Evolutionary conservation across 2,888 invertebrate species (phyloP), one percentile per base, ranked within the genome.

Genomic region (Erynnis tages): DNA sequence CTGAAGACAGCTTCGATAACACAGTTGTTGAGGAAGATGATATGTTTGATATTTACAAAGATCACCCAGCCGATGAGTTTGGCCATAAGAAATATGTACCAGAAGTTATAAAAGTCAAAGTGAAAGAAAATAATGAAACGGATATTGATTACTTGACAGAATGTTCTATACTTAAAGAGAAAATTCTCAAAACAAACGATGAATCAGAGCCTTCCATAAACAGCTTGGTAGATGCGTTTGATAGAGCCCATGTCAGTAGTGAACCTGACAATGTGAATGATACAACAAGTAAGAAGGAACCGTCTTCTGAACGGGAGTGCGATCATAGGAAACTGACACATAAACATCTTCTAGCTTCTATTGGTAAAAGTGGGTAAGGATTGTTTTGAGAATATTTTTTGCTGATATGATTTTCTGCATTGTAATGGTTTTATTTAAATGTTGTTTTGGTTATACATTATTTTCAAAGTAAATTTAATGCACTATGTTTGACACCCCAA

Each of bases 281-380:
- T 34, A 34, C 25, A 34, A 49, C 14, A 13, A 46, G 27, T 34
- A 46, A 50, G 34, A 43, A 25, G 13, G 38, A 48, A 40, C 32
- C 46, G 30, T 21, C 47, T 8, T 2, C 8, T 1, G 14, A 49
- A n/a, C 5, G 2, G 5, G 19, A 10, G 7, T 27, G 29, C 16
- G 68, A 66, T 50, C 55, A 61, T 13, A 81, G 71, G 70, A 54
- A 55, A 4, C 79, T 84, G 49, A 61, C 65, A 21, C 84, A 86
- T 46, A 91, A 86, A 54, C 88, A 90, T 76, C 76, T 95, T 16
- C 79, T 96, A 56, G 95, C 94, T 25, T 92, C 94, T 38, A 91
- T 93, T 29, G 91, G 93, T 41, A 93, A 91, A 81, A 92, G 92
- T 71, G 92, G 91, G 92, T 93, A 67, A 84, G 85, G 32, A 14